Conservation (phyloP, 1,140 invertebrate species). For the Dendroctonus ponderosae region DNA sequence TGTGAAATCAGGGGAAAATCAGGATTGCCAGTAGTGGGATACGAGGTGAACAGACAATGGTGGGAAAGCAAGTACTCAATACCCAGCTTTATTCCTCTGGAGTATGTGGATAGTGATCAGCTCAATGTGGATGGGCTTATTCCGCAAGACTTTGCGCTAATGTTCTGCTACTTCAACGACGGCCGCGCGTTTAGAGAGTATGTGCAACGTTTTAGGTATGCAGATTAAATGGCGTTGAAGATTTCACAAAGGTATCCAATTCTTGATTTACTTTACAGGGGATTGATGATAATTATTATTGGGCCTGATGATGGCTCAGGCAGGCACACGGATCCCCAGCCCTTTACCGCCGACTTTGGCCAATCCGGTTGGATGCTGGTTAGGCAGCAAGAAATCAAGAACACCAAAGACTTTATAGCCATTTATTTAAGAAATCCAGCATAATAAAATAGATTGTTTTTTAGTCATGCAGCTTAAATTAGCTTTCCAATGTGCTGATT, state of each 20-base stretch:
- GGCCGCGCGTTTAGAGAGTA: conserved; percentile 64
- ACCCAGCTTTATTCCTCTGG: conserved; percentile 55
- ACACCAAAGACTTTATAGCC: conserved; percentile 56
- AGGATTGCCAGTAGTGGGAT: conserved; percentile 54
- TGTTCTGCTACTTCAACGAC: conserved; percentile 79
- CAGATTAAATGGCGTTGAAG: background rate
- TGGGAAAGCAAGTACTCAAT: conserved; percentile 62
- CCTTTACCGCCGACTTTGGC: conserved; percentile 57
- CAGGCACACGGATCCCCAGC: conserved; percentile 66
- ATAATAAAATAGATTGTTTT: no score
- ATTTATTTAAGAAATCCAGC: conserved; percentile 48
- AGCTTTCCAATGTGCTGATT: no score
- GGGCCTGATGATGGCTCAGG: conserved; percentile 63
- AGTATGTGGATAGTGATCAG: conserved; percentile 48
- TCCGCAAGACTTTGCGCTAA: conserved; percentile 52
- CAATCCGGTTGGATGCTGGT: conserved; percentile 46
- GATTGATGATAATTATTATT: conserved; percentile 65
- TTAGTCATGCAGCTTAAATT: no score
- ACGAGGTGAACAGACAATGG: conserved; percentile 62
- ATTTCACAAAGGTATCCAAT: no score
- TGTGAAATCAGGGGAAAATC: conserved; percentile 12
- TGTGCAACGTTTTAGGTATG: conserved; percentile 54
- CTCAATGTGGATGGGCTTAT: conserved; percentile 44
- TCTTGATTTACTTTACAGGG: conserved; percentile 40
- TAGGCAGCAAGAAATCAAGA: conserved; percentile 47